Evolutionary conservation across 92 coral and sea anemone genomes (phyloP), one percentile per base, ranked within the genome.

Genomic region (Palythoa caribaeorum): DNA sequence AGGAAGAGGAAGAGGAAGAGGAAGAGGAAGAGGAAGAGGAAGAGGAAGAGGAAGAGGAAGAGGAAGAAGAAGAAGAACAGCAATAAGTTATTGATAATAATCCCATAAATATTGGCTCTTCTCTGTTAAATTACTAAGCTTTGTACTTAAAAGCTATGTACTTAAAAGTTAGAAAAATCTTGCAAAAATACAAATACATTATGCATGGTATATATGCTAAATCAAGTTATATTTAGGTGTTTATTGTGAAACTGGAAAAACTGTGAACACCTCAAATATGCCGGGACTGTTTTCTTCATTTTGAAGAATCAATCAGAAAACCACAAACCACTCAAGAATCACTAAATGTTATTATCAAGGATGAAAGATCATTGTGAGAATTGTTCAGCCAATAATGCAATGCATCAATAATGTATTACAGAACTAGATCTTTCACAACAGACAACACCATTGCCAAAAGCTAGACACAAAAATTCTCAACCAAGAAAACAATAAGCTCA

Each of bases 131-230:
- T 57, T 57, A 57, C 9, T 57, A 57, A 57, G 63, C 63, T 57
- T 57, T 57, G 63, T 57, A 5, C 63, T 57, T 57, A 57, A 57
- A 57, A 57, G 63, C 3, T 57, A 12, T 57, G 63, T 57, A 57
- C 63, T 57, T 57, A 57, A 57, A 57, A 57, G 63, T 57, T 57
- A 57, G 63, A 57, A 57, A 57, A 57, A 57, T 57, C 63, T 57
- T 57, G 63, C 63, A 57, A 57, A 12, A 57, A 57, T 57, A 16
- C 63, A 57, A 16, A 57, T 57, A 5, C 63, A 57, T 57, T 8
- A 40, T 40, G 47, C 47, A 40, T 40, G 47, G 47, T 40, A 5
- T 40, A 28, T 40, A 40, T 5, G 6, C 47, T 40, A 2, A 40
- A 40, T 40, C 47, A 40, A 2, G 6, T 40, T 40, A 40, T 40